Percentiles rank a stretch among this genome's conserved stretches.
Conservation (phyloP, 2,113 vertebrate genomes). For the Haliaeetus leucogaster region DNA sequence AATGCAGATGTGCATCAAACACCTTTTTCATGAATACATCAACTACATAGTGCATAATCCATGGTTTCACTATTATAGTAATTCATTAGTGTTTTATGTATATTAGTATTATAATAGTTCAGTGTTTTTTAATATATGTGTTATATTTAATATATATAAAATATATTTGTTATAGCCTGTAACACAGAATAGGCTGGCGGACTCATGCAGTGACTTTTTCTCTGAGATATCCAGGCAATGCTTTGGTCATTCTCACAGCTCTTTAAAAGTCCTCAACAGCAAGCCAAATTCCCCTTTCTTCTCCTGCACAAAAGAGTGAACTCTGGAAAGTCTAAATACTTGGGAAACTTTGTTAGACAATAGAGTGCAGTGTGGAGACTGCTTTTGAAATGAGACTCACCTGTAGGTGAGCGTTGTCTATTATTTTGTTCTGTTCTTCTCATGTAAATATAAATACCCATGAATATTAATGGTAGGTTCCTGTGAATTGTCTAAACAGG, state of each 20-base stretch:
- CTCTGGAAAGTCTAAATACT: neutral
- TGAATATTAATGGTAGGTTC: slow-evolving; percentile 5
- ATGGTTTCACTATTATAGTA: neutral
- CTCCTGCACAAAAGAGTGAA: neutral
- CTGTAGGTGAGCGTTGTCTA: neutral
- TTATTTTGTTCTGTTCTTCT: neutral
- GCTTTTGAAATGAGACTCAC: neutral
- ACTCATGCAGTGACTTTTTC: neutral
- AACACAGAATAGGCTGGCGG: neutral
- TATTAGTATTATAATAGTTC: neutral
- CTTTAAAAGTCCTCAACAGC: neutral
- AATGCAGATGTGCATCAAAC: neutral
- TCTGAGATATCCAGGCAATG: neutral
- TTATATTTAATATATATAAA: neutral
- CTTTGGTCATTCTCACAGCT: neutral
- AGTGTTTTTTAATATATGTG: neutral
- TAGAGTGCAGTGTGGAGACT: neutral
- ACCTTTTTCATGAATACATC: neutral
- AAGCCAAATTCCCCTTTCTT: neutral
- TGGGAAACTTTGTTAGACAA: neutral
- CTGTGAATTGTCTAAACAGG: neutral
- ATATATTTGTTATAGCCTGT: neutral
- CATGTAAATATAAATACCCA: neutral
- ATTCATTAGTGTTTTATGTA: neutral
- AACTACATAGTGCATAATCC: neutral